These are phyloP conservation scores for Melitaea cinxia DNA, from an alignment of 1,140 invertebrate genomes.

Conservation along the genomic window DNA sequence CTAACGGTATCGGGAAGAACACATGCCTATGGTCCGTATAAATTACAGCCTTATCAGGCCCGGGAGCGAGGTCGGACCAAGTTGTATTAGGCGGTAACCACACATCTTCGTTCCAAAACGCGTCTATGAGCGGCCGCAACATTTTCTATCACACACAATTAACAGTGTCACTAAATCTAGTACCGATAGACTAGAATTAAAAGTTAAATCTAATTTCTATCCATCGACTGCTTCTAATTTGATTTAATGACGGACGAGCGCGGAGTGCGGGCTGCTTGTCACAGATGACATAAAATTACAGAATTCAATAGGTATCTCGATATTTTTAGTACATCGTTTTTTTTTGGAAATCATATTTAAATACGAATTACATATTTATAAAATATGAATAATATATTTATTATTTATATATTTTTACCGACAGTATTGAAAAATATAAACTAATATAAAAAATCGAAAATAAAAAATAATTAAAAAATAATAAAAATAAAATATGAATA, in stretches of 20 bases:
- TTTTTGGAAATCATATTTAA: too few species aligned
- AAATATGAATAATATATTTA: too few species aligned
- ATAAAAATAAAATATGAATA: too few species aligned
- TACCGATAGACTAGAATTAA: constrained; percentile 32
- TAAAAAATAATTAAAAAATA: too few species aligned
- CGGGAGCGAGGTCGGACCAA: constrained; percentile 92
- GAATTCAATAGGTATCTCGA: not conserved
- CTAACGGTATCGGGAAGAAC: constrained; percentile 90
- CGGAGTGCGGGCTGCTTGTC: constrained; percentile 21
- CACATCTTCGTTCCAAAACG: constrained; percentile 91
- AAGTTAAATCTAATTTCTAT: constrained; percentile 25
- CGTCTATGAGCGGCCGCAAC: constrained; percentile 72
- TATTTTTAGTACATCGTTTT: too few species aligned
- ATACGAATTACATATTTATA: too few species aligned
- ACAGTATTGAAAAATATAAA: too few species aligned
- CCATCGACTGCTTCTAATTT: constrained; percentile 22
- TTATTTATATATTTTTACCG: too few species aligned
- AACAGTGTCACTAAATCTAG: constrained; percentile 22
- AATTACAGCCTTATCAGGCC: constrained; percentile 87
- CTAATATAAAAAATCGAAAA: too few species aligned
- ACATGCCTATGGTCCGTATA: constrained; percentile 93
- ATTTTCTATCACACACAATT: constrained; percentile 46
- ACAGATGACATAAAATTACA: constrained; percentile 29
- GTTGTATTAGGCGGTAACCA: constrained; percentile 95
- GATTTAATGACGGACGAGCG: constrained; percentile 39